Conservation (phyloP, 2,113 vertebrate genomes). For the Bubo scandiacus region DNA sequence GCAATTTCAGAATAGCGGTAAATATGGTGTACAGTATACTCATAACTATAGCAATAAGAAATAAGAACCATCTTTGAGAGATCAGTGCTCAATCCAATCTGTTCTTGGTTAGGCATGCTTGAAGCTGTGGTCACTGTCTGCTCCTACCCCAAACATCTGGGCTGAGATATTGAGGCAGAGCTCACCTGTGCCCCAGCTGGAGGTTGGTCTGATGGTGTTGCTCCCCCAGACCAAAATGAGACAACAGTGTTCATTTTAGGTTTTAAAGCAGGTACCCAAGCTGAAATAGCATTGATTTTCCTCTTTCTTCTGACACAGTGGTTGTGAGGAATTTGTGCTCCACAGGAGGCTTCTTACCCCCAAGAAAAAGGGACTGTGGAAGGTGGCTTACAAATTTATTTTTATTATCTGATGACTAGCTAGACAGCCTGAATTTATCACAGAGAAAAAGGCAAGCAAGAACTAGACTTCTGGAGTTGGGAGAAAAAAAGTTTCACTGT, state of each 20-base stretch:
- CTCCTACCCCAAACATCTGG: not conserved
- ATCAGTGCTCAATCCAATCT: not conserved
- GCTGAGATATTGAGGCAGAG: not conserved
- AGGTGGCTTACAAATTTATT: not conserved
- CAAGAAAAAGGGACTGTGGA: not conserved
- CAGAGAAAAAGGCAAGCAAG: not conserved
- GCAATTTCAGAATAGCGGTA: not conserved
- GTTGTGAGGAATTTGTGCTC: not conserved
- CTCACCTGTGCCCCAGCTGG: not conserved
- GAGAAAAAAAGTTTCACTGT: not conserved
- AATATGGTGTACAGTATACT: too few relatives aligned
- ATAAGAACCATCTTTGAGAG: not conserved
- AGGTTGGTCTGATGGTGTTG: not conserved
- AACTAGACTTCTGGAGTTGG: not conserved
- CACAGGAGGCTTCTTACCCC: not conserved
- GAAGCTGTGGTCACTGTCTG: not conserved
- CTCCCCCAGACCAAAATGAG: not conserved
- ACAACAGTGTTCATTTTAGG: not conserved
- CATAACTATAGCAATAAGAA: not conserved
- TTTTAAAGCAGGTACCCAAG: not conserved
- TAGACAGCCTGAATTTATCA: not conserved
- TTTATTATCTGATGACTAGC: not conserved
- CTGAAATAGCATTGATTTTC: not conserved
- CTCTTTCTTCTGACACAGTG: not conserved
- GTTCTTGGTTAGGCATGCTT: not conserved